These are phyloP conservation scores for Diarsia dahlii DNA, from an alignment of 2,888 invertebrate genomes.

Conservation along the genomic window DNA sequence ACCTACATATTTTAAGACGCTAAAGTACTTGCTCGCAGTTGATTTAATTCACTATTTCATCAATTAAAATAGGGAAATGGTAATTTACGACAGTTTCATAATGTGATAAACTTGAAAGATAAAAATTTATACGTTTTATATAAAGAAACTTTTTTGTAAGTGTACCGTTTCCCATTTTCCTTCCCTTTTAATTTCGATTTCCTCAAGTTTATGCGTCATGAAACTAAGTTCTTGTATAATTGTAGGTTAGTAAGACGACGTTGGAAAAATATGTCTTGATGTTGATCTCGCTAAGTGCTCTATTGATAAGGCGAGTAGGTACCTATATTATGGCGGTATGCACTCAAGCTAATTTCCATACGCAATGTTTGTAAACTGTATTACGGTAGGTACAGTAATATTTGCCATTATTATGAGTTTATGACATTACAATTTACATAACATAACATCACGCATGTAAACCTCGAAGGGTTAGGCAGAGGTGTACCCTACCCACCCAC, in stretches of 20 bases:
- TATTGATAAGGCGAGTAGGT: conserved; percentile 27
- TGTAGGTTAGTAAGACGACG: background rate
- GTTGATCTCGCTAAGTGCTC: conserved; percentile 27
- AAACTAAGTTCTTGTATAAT: background rate
- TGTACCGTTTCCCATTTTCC: conserved; percentile 10
- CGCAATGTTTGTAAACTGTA: conserved; percentile 35
- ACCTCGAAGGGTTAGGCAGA: no score
- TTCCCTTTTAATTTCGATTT: conserved; percentile 6
- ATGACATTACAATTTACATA: no score
- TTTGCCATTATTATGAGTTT: no score
- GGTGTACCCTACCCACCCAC: no score
- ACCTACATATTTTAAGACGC: background rate
- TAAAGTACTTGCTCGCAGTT: conserved; percentile 6
- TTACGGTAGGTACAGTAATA: background rate
- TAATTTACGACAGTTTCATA: conserved; percentile 13
- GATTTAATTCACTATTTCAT: conserved; percentile 25
- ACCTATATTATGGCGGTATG: background rate
- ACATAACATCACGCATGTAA: no score
- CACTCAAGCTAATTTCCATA: conserved; percentile 42
- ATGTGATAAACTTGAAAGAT: conserved; percentile 45
- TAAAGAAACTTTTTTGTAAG: background rate
- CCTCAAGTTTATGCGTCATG: background rate
- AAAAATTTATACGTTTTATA: background rate
- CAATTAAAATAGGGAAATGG: conserved; percentile 35
- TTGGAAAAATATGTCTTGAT: conserved; percentile 19